phyloP scores from a whole-genome alignment of 2,797 vertebrate genomes.

The Trichosurus vulpecula region DNA sequence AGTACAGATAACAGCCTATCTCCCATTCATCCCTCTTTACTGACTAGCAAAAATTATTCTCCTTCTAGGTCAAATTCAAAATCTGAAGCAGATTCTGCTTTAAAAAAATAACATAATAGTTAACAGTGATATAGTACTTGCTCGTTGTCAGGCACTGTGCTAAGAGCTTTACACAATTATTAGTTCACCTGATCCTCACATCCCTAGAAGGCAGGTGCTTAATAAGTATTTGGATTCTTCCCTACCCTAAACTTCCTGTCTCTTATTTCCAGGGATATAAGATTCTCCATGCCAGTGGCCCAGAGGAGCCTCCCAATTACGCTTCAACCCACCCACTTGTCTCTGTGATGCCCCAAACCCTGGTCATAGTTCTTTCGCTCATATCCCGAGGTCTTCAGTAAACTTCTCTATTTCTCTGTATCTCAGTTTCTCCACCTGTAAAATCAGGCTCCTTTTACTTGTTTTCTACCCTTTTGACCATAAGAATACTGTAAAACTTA shows the following conservation, averaged over 20 bases:
- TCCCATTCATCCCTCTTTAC: not conserved
- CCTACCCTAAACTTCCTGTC: not conserved
- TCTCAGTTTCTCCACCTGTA: conserved; percentile 31
- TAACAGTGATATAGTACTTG: not conserved
- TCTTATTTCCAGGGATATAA: not conserved
- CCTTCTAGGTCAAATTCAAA: not conserved
- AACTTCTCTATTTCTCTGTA: not conserved
- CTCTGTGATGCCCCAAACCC: conserved; percentile 17
- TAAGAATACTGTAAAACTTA: not conserved
- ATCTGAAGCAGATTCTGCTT: not conserved
- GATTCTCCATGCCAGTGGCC: not conserved
- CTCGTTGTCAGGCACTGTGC: not conserved
- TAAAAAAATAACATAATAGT: not conserved
- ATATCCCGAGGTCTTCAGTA: conserved; percentile 1
- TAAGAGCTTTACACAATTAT: not conserved
- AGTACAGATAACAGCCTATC: not conserved
- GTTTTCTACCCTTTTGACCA: conserved; percentile 18
- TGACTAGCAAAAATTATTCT: not conserved
- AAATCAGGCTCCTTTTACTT: conserved; percentile 1
- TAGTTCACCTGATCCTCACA: not conserved
- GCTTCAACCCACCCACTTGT: not conserved
- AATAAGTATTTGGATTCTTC: not conserved
- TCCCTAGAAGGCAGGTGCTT: not conserved
- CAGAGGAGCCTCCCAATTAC: not conserved
- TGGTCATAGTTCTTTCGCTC: conserved; percentile 21